Base-by-base conservation (phyloP, 2,113 vertebrate genomes). In the Ciconia stormi region DNA sequence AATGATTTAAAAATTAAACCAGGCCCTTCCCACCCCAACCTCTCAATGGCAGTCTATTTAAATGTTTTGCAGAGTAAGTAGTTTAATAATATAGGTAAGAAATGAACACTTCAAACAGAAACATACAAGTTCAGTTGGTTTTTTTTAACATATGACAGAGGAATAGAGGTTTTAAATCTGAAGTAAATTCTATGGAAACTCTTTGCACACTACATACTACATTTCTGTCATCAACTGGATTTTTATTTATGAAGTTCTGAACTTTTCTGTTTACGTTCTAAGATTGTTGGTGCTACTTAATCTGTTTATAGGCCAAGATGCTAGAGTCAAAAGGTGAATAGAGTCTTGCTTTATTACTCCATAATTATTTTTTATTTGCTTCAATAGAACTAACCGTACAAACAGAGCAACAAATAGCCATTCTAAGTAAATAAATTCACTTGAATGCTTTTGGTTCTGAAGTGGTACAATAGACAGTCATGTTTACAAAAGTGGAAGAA, bases 11-110 rank as follows among this genome's bases (percentile, higher is more conserved):
- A 74, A 71, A 56, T 34, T 70, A 59, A 76, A 74, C n/a, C 4
- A 79, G 5, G 5, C 3, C 5, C 13, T 80, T 76, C 2, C 40
- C 3, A 2, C 2, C 29, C 5, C 34, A 61, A 1, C 1, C 4
- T 42, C 7, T 66, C 5, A 34, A 47, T 40, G 8, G 2, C 5
- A 1, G 3, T 12, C 34, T 70, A 18, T 50, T 50, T 42, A 86
- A 73, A 36, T 36, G 3, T 20, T 69, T 61, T 50, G 19, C 34
- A 79, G 16, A 59, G 11, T 30, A 86, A 34, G 11, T 56, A 32
- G 7, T 27, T 87, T 89, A n/a, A 25, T 61, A 56, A 61, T 42
- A 23, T 22, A n/a, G 15, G 42, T 71, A 66, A 32, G 50, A 52
- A 79, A 56, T 26, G 38, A 53, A 71, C n/a, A 5, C 1, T 78